Evolutionary conservation across 2,113 vertebrate genomes (phyloP).

Genomic region (Labeo catla): DNA sequence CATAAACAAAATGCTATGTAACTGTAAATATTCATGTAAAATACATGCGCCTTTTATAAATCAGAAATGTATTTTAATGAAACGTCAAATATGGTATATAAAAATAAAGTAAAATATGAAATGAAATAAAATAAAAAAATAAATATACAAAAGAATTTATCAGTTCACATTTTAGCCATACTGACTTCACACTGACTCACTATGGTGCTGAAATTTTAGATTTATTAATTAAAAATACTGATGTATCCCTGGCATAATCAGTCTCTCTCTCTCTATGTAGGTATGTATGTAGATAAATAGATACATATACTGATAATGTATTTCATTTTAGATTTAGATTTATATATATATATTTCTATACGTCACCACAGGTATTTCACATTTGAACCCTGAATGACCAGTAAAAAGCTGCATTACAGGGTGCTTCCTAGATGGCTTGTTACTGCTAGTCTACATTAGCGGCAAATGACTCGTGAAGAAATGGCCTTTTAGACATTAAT

Average conservation of each 20-base stretch:
- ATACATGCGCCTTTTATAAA: no score
- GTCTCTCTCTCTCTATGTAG: no score
- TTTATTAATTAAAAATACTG: neutral
- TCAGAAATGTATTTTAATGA: no score
- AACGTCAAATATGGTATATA: no score
- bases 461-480: constrained; percentile 39
- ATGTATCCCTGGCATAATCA: no score
- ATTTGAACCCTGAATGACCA: neutral
- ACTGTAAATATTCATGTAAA: no score
- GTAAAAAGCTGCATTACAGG: neutral
- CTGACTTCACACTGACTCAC: neutral
- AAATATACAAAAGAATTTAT: neutral
- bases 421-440: neutral
- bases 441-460: constrained; percentile 17
- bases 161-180: neutral
- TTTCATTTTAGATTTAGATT: no score
- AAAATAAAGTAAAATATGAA: neutral
- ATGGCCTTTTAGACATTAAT: constrained; percentile 29
- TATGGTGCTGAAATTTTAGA: neutral
- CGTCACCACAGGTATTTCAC: neutral
- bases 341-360: neutral
- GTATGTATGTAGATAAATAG: no score
- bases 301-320: no score
- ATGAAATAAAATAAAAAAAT: neutral
- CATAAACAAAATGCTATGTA: no score